Conservation (phyloP, 1,140 invertebrate species). For the Solenopsis fugax region DNA sequence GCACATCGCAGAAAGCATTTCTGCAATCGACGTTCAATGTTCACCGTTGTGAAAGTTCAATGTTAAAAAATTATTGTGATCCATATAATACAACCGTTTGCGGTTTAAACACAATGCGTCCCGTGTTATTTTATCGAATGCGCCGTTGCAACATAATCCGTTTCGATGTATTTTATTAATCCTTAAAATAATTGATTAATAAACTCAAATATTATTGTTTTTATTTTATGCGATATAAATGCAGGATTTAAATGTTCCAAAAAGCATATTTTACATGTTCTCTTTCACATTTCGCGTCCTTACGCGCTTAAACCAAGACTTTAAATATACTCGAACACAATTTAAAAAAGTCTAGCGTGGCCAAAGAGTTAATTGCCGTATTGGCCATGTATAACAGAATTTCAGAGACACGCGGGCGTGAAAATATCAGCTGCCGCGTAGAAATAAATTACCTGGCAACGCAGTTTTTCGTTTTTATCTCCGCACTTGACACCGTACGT, state of each 20-base stretch:
- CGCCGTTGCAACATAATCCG: slow-evolving; percentile 13
- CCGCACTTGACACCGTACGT: slow-evolving; percentile 58
- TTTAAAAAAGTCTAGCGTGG: neutral
- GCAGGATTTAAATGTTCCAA: neutral
- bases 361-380: slow-evolving; percentile 40
- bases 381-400: slow-evolving; percentile 21
- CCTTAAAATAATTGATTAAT: slow-evolving; percentile 23
- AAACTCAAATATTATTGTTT: slow-evolving; percentile 5
- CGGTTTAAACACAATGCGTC: slow-evolving; percentile 8
- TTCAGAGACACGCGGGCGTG: slow-evolving; percentile 17
- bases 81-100: neutral
- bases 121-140: slow-evolving; percentile 4
- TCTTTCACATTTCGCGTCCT: neutral
- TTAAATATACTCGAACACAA: neutral
- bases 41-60: slow-evolving; percentile 4
- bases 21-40: slow-evolving; percentile 42
- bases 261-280: neutral
- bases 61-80: slow-evolving; percentile 43
- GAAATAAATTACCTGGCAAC: slow-evolving; percentile 52
- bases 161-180: slow-evolving; percentile 24
- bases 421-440: slow-evolving; percentile 47
- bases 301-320: neutral
- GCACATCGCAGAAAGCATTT: slow-evolving; percentile 46
- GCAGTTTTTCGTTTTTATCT: slow-evolving; percentile 60
- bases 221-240: neutral